A percentile compares a stretch with the other conserved stretches of the same genome.
These are phyloP conservation scores for Gambusia affinis DNA, from an alignment of 2,113 vertebrate species.

Conservation along the genomic window DNA sequence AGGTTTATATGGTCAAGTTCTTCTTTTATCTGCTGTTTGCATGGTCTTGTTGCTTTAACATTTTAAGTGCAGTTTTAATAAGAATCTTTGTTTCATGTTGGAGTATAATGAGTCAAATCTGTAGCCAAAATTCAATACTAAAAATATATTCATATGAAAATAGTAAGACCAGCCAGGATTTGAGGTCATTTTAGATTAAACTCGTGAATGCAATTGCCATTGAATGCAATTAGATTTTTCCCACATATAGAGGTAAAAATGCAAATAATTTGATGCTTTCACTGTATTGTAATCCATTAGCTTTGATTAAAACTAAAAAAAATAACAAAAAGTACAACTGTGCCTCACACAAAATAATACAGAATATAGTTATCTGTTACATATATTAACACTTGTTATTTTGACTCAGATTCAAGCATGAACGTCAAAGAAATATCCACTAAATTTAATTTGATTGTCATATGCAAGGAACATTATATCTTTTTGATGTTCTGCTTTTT, in stretches of 20 bases:
- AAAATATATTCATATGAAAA: not conserved
- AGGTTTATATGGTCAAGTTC: not conserved
- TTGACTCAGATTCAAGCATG: too few relatives aligned
- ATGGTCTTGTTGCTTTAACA: not conserved
- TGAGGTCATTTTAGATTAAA: not conserved
- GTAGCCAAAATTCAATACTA: not conserved
- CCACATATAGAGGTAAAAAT: not conserved
- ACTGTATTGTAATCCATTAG: not conserved
- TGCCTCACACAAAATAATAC: too few relatives aligned
- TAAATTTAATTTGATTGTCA: too few relatives aligned
- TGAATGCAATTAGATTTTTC: constrained; percentile 2
- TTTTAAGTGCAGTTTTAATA: not conserved
- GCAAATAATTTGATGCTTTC: not conserved
- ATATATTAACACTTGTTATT: too few relatives aligned
- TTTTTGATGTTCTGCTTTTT: too few relatives aligned
- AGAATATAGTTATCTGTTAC: too few relatives aligned
- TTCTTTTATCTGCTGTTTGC: not conserved
- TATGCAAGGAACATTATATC: too few relatives aligned
- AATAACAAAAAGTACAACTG: not conserved
- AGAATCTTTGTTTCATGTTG: not conserved
- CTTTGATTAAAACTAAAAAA: not conserved
- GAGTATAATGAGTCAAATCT: not conserved
- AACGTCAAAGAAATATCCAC: too few relatives aligned
- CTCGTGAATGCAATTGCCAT: not conserved
- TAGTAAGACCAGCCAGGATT: not conserved